phyloP scores from a whole-genome alignment of 2,113 vertebrate species.

The Chaetops frenatus region DNA sequence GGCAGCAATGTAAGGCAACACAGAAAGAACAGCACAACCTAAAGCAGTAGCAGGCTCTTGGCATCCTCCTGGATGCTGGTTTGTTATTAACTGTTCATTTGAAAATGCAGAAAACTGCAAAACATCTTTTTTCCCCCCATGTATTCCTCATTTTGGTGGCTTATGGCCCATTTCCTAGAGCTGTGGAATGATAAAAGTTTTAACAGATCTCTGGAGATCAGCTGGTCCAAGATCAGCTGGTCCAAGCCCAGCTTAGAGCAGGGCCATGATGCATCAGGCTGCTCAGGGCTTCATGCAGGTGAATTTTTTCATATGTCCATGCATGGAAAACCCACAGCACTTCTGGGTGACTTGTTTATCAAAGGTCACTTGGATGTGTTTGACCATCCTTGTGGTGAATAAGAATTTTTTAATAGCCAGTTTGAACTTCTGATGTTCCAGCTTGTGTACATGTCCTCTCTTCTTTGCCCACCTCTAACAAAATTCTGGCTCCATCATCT shows the following conservation, averaged over 20 bases:
- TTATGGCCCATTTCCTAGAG: background rate
- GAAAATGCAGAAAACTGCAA: background rate
- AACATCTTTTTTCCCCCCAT: background rate
- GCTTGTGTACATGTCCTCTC: background rate
- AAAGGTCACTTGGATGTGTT: too few relatives aligned
- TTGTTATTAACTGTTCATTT: background rate
- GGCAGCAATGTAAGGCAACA: background rate
- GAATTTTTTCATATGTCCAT: background rate
- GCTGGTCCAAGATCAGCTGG: background rate
- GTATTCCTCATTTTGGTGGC: background rate
- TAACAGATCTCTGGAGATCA: background rate
- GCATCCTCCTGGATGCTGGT: background rate
- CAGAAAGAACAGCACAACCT: background rate
- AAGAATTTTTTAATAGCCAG: background rate
- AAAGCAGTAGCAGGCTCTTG: background rate
- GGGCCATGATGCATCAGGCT: background rate
- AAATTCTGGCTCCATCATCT: background rate
- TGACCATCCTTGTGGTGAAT: background rate
- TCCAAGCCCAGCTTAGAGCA: background rate
- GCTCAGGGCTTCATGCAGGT: background rate
- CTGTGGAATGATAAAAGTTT: background rate
- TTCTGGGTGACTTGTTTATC: background rate
- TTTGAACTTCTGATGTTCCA: background rate
- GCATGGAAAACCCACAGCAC: background rate
- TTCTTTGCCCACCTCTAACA: fast-evolving